Conservation (phyloP, 2,113 vertebrate species). For the Ploceus nigricollis region DNA sequence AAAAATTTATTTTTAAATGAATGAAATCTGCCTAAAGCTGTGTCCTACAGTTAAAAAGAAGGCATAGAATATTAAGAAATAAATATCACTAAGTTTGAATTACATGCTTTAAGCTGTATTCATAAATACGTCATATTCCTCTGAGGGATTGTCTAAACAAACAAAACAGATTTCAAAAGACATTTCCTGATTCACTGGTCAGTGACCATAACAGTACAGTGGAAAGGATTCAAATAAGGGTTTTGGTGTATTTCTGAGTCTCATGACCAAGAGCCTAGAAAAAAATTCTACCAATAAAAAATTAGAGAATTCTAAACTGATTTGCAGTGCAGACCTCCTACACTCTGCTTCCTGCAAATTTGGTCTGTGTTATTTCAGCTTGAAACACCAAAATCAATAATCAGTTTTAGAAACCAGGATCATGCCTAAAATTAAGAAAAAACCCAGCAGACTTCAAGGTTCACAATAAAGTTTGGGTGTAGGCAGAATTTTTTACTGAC, state of each 20-base stretch:
- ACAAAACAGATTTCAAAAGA: not conserved
- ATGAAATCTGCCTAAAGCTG: not conserved
- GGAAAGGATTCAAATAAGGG: not conserved
- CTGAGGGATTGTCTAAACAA: not conserved
- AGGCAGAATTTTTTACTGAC: not conserved
- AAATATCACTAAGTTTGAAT: not conserved
- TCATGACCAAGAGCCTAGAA: not conserved
- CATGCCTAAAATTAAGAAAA: not conserved
- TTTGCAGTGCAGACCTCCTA: not conserved
- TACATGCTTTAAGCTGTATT: not conserved
- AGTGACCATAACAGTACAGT: not conserved
- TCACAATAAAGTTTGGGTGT: not conserved
- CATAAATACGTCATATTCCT: not conserved
- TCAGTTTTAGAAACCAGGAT: not conserved
- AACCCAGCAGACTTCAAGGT: not conserved
- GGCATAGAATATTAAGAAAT: not conserved
- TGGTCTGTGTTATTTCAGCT: not conserved
- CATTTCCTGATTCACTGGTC: not conserved
- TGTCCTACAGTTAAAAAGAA: not conserved
- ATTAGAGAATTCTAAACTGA: not conserved
- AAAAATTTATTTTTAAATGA: not conserved
- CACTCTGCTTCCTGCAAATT: constrained; percentile 16
- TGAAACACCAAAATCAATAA: not conserved
- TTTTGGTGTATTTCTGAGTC: not conserved
- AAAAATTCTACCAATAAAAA: not conserved